Evolutionary conservation across 1,140 invertebrate species (phyloP).

Genomic region (Batillaria attramentaria): DNA sequence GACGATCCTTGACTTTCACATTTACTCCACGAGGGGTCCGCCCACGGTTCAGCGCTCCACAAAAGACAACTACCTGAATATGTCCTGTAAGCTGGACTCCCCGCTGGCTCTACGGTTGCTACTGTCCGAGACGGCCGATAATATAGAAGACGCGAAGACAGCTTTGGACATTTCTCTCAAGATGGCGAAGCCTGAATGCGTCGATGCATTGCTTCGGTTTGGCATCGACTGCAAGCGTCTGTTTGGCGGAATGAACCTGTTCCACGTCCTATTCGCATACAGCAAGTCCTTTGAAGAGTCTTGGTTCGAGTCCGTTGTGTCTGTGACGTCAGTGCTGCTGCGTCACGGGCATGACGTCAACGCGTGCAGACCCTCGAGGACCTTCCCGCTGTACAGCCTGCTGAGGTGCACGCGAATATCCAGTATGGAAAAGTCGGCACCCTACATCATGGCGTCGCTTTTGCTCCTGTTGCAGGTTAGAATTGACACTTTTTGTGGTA

Average conservation of each 20-base stretch:
- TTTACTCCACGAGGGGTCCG: not conserved
- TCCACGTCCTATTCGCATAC: slow-evolving; percentile 62
- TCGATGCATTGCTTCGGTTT: slow-evolving; percentile 55
- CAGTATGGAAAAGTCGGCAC: slow-evolving; percentile 48
- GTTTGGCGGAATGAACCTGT: slow-evolving; percentile 65
- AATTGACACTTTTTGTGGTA: too few species aligned
- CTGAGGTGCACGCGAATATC: slow-evolving; percentile 42
- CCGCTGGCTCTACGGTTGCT: slow-evolving; percentile 53
- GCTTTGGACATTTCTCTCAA: slow-evolving; percentile 54
- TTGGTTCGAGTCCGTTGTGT: slow-evolving; percentile 54
- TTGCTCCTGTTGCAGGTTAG: slow-evolving; percentile 54
- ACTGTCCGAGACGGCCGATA: slow-evolving; percentile 46
- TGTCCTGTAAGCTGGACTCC: slow-evolving; percentile 58
- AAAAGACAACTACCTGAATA: slow-evolving; percentile 37
- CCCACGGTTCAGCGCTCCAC: slow-evolving; percentile 23
- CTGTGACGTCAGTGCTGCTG: slow-evolving; percentile 58
- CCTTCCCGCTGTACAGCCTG: slow-evolving; percentile 63
- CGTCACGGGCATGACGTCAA: slow-evolving; percentile 53
- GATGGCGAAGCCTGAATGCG: slow-evolving; percentile 54
- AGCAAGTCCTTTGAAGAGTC: slow-evolving; percentile 49
- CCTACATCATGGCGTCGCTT: slow-evolving; percentile 50
- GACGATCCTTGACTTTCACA: slow-evolving; percentile 55
- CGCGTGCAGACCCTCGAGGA: slow-evolving; percentile 54
- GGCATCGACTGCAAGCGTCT: slow-evolving; percentile 45
- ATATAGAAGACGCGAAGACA: slow-evolving; percentile 44